Base-by-base conservation (phyloP, 2,797 vertebrate genomes). In the Erethizon dorsatum region DNA sequence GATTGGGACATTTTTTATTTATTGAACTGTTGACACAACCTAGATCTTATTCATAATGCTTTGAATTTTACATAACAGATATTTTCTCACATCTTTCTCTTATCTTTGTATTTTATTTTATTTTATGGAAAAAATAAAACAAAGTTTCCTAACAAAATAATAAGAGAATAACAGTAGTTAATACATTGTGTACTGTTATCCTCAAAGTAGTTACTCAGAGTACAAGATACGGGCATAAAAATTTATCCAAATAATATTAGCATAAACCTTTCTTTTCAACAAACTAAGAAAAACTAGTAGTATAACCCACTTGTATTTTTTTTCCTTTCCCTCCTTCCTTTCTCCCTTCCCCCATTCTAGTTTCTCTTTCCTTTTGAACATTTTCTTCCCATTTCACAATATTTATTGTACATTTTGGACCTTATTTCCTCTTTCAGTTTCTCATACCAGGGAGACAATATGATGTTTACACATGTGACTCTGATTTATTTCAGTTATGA, bases 91-190 rank as follows among this genome's bases (percentile, higher is more conserved):
- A 82, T 83, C 33, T 57, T 10, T 31, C 31, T 95, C 7, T 12
- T 94, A 24, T 57, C 33, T 69, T 95, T 91, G 33, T 17, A 67
- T 71, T 88, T 50, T 71, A 54, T 90, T 65, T 75, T 88, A 92
- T 52, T 94, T 59, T n/a, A 33, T 26, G 31, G 11, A 67, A 33
- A n/a, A 67, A 67, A n/a, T 67, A 67, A 65, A 65, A 67, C 33
- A n/a, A 67, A 15, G n/a, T 17, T n/a, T n/a, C 31, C n/a, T 6
- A 67, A n/a, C 14, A 67, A 67, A 67, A n/a, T 67, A n/a, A 67
- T 67, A 63, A 63, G 63, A 61, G 24, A 8, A 18, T n/a, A n/a
- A n/a, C 15, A 67, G n/a, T 67, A 67, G 65, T n/a, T n/a, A 67
- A n/a, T 17, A n/a, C 5, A 18, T n/a, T n/a, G 56, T 7, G 14